Percentiles rank a stretch among this genome's conserved stretches.
Conservation (phyloP, 2,797 vertebrate species). For the Psittacula derbiana region DNA sequence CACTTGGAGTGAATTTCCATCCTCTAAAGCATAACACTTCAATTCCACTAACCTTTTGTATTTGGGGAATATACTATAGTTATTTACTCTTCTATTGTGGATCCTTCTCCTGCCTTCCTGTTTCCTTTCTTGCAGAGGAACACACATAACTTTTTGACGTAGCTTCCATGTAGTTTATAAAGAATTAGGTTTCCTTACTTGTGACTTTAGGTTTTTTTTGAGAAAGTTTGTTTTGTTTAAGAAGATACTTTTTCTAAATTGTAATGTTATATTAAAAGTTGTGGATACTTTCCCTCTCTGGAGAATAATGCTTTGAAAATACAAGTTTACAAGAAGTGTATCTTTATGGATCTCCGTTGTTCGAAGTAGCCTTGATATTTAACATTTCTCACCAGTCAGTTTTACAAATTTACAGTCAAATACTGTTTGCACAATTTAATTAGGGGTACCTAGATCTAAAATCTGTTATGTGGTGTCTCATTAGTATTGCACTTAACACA, state of each 20-base stretch:
- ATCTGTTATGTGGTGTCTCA: not conserved
- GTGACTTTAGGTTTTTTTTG: not conserved
- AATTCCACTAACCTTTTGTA: not conserved
- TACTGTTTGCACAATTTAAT: not conserved
- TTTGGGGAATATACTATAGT: not conserved
- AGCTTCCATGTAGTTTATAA: not conserved
- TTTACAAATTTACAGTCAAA: not conserved
- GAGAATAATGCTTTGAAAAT: slow-evolving; percentile 14
- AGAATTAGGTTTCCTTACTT: slow-evolving; percentile 17
- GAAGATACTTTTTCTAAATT: not conserved
- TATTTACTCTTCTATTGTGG: not conserved
- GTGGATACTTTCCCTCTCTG: not conserved
- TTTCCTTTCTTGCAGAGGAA: slow-evolving; percentile 1
- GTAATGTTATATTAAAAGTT: not conserved
- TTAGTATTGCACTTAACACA: not conserved
- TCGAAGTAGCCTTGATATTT: slow-evolving; percentile 47
- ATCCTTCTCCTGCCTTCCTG: not conserved
- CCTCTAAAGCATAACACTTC: not conserved
- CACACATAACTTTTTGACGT: not conserved
- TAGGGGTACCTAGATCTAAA: not conserved
- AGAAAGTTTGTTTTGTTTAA: not conserved
- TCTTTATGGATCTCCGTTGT: slow-evolving; percentile 29
- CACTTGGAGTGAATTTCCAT: not conserved
- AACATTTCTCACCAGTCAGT: not conserved
- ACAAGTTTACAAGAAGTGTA: slow-evolving; percentile 20